Evolutionary conservation across 2,888 invertebrate genomes (phyloP).

Genomic region (Griposia aprilina): DNA sequence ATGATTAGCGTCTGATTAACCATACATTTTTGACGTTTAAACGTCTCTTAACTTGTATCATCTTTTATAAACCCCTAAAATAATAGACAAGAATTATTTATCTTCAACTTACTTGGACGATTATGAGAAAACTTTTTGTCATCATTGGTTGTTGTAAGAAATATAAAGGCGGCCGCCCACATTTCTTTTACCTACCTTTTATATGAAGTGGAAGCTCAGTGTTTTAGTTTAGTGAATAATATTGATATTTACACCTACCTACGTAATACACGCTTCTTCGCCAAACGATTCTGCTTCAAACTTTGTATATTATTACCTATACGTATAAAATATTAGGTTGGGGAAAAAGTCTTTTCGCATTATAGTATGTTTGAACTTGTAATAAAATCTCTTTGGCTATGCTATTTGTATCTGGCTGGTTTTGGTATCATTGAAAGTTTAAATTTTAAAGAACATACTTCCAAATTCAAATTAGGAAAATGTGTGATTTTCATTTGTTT

Average conservation of each 20-base stretch:
- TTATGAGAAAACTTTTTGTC: background rate
- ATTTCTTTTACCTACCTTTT: background rate
- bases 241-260: conserved; percentile 1
- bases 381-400: too few relatives aligned
- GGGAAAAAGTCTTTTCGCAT: too few relatives aligned
- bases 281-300: background rate
- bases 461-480: too few relatives aligned
- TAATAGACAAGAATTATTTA: background rate
- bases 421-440: too few relatives aligned
- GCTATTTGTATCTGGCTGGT: too few relatives aligned
- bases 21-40: too few relatives aligned
- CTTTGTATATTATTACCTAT: background rate
- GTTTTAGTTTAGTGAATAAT: conserved; percentile 15
- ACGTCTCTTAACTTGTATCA: too few relatives aligned
- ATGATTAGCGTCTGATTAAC: too few relatives aligned
- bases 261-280: background rate
- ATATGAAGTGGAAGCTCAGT: background rate
- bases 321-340: background rate
- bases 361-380: too few relatives aligned
- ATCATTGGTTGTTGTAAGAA: background rate
- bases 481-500: too few relatives aligned
- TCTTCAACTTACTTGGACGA: background rate
- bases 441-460: too few relatives aligned
- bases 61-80: background rate
- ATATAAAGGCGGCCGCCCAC: background rate